phyloP scores from a whole-genome alignment of 2,888 invertebrate species.

The Campoplex nolae region DNA sequence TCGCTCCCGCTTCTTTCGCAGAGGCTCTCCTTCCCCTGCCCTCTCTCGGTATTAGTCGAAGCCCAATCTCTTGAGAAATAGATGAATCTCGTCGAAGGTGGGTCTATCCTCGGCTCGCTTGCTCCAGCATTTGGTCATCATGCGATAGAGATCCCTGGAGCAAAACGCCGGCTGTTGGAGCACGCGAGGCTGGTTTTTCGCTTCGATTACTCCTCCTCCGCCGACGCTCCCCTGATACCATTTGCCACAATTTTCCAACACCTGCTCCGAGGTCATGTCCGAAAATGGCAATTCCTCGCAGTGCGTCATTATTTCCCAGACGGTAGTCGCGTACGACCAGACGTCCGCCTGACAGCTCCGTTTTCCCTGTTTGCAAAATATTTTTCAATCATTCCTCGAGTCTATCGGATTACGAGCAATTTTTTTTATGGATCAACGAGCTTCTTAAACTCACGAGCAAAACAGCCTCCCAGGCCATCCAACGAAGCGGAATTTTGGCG shows the following conservation, averaged over 20 bases:
- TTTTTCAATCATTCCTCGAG: not conserved
- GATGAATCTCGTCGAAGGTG: conserved; percentile 94
- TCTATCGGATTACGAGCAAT: not conserved
- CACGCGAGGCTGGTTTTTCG: conserved; percentile 85
- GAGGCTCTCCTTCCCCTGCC: not conserved
- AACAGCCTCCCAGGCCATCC: conserved; percentile 97
- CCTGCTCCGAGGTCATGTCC: conserved; percentile 93
- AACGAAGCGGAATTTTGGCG: conserved; percentile 93
- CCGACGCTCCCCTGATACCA: conserved; percentile 86
- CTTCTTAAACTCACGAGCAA: conserved; percentile 87
- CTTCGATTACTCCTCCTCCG: conserved; percentile 77
- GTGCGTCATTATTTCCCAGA: conserved; percentile 95
- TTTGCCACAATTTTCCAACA: conserved; percentile 90
- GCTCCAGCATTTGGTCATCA: conserved; percentile 97
- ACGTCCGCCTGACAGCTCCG: conserved; percentile 95
- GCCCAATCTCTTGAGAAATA: conserved; percentile 87
- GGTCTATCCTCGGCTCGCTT: conserved; percentile 92
- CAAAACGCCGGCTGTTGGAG: conserved; percentile 90
- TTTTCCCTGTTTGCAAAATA: conserved; percentile 87
- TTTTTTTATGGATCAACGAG: too few species aligned
- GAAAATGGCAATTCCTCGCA: conserved; percentile 93
- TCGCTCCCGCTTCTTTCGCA: not conserved
- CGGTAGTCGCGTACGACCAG: conserved; percentile 95
- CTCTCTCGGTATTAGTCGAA: conserved; percentile 76
- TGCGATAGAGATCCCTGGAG: conserved; percentile 94